These are phyloP conservation scores for Ametastegia equiseti DNA, from an alignment of 2,888 invertebrate species.

Conservation along the genomic window DNA sequence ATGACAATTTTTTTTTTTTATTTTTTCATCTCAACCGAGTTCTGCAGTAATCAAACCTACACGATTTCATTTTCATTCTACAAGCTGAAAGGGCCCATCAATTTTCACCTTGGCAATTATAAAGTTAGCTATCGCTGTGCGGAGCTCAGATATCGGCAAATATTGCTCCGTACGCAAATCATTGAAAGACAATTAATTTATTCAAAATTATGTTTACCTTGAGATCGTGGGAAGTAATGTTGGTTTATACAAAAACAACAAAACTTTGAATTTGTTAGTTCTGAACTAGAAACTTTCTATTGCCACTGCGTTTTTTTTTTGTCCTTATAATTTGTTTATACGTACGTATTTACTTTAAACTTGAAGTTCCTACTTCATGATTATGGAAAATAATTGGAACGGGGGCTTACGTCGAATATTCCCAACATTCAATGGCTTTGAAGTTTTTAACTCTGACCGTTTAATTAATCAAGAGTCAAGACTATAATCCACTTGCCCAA, in stretches of 20 bases:
- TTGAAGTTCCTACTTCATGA: not conserved
- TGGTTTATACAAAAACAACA: not conserved
- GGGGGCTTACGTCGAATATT: not conserved
- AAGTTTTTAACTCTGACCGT: not conserved
- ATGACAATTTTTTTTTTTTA: not conserved
- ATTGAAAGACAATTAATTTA: not conserved
- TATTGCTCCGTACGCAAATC: not conserved
- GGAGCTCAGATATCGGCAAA: not conserved
- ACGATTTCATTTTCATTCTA: conserved; percentile 1
- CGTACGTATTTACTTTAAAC: not conserved
- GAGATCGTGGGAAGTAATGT: not conserved
- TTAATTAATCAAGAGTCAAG: not conserved
- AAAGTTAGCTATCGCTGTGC: not conserved
- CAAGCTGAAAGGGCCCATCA: not conserved
- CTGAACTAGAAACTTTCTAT: not conserved
- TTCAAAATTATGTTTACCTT: not conserved
- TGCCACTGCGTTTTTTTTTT: not conserved
- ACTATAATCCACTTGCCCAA: not conserved
- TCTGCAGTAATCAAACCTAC: conserved; percentile 19
- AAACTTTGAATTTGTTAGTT: not conserved
- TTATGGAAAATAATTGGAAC: not conserved
- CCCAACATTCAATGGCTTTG: not conserved
- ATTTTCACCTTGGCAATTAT: not conserved
- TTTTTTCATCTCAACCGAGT: not conserved
- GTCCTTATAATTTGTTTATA: not conserved